These are phyloP conservation scores for Pachydiplax longipennis DNA, from an alignment of 2,888 invertebrate species.

Conservation along the genomic window DNA sequence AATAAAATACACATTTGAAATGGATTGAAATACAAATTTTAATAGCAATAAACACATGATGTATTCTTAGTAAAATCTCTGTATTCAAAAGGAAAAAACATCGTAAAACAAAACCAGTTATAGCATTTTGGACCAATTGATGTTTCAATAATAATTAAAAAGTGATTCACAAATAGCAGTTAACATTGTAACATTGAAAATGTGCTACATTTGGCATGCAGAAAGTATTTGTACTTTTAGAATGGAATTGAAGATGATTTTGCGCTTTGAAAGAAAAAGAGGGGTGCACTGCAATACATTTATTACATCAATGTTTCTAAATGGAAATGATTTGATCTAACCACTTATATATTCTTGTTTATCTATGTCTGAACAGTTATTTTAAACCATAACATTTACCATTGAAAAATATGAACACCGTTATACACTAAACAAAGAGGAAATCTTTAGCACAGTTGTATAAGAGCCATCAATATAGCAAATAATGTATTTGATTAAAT, in stretches of 20 bases:
- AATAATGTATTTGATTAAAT: slow-evolving; percentile 39
- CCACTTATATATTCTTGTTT: slow-evolving; percentile 16
- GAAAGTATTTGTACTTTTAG: slow-evolving; percentile 45
- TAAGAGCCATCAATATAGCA: slow-evolving; percentile 34
- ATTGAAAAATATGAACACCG: slow-evolving; percentile 40
- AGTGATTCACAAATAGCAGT: not conserved
- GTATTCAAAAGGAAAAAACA: not conserved
- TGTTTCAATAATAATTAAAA: not conserved
- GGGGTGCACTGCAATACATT: slow-evolving; percentile 39
- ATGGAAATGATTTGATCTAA: slow-evolving; percentile 3
- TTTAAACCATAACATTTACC: slow-evolving; percentile 35
- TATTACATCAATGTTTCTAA: slow-evolving; percentile 11
- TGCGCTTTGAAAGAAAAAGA: slow-evolving; percentile 9
- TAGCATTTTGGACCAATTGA: not conserved
- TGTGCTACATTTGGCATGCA: slow-evolving; percentile 22
- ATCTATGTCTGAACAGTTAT: slow-evolving; percentile 14
- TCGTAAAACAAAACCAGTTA: not conserved
- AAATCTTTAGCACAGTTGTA: slow-evolving; percentile 31
- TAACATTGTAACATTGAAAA: not conserved
- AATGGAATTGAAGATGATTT: slow-evolving; percentile 43
- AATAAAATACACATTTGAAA: slow-evolving; percentile 48
- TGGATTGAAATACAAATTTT: slow-evolving; percentile 21
- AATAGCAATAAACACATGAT: not conserved
- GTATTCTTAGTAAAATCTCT: not conserved
- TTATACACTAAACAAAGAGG: slow-evolving; percentile 28